A percentile compares a stretch with the other conserved stretches of the same genome.
Conservation (phyloP, 2,888 invertebrate species). For the Pteria penguin region DNA sequence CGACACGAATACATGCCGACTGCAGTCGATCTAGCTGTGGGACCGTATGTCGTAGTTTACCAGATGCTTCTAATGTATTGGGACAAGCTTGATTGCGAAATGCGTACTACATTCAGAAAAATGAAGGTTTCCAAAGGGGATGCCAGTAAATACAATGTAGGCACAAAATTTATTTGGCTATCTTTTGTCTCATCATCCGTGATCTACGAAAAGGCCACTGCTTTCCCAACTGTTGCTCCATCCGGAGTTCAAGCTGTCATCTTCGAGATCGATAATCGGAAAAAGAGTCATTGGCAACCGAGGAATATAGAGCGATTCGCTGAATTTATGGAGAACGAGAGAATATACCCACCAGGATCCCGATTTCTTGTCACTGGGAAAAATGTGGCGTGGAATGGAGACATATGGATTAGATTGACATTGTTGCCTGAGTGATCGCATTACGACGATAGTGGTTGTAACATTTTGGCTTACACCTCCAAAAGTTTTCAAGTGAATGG, state of each 20-base stretch:
- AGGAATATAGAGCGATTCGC: constrained; percentile 50
- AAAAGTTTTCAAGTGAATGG: no score
- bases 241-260: constrained; percentile 18
- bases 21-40: constrained; percentile 51
- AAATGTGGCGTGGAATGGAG: constrained; percentile 11
- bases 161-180: constrained; percentile 49
- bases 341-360: constrained; percentile 54
- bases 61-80: constrained; percentile 50
- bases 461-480: no score
- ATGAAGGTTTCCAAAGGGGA: constrained; percentile 39
- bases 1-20: constrained; percentile 44
- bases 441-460: no score
- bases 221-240: constrained; percentile 49
- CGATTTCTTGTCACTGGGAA: constrained; percentile 36
- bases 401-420: constrained; percentile 23
- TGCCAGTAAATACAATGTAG: constrained; percentile 39
- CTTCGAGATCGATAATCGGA: constrained; percentile 48
- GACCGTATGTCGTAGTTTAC: constrained; percentile 53
- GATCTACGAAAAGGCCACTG: constrained; percentile 22
- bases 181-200: constrained; percentile 53
- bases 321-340: constrained; percentile 45
- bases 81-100: constrained; percentile 40
- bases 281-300: constrained; percentile 41
- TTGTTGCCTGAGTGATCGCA: constrained; percentile 17
- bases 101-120: constrained; percentile 43